phyloP scores from a whole-genome alignment of 2,888 invertebrate genomes.

The Chrysolina americana region DNA sequence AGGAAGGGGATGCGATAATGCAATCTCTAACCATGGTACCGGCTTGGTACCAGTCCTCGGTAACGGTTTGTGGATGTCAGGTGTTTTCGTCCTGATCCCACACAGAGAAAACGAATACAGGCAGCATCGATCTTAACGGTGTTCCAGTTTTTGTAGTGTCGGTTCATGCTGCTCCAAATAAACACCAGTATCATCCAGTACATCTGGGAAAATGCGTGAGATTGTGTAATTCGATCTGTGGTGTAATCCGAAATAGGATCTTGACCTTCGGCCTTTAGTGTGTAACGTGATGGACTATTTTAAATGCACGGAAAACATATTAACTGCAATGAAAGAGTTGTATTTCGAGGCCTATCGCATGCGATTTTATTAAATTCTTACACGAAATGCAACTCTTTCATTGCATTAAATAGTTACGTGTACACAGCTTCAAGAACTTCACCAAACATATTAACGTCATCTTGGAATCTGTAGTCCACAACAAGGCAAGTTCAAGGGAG shows the following conservation, averaged over 20 bases:
- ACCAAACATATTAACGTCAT: too few relatives aligned
- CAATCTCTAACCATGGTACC: conserved; percentile 60
- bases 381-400: too few relatives aligned
- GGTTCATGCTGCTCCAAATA: conserved; percentile 10
- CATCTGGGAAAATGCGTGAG: neutral
- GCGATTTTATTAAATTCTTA: too few relatives aligned
- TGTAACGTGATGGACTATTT: neutral
- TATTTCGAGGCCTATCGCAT: too few relatives aligned
- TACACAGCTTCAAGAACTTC: too few relatives aligned
- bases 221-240: conserved; percentile 7
- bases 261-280: neutral
- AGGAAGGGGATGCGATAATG: conserved; percentile 65
- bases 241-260: conserved; percentile 10
- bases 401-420: too few relatives aligned
- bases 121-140: neutral
- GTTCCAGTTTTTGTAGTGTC: neutral
- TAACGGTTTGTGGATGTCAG: conserved; percentile 59
- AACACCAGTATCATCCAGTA: neutral
- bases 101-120: too few relatives aligned
- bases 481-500: too few relatives aligned
- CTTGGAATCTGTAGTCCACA: too few relatives aligned
- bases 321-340: too few relatives aligned
- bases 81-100: conserved; percentile 33
- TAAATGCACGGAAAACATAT: neutral
- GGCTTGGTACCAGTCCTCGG: conserved; percentile 58